Percentiles rank a stretch among this genome's conserved stretches.
Evolutionary conservation across 2,797 vertebrate species (phyloP).

Genomic region (Synaphobranchus kaupii): DNA sequence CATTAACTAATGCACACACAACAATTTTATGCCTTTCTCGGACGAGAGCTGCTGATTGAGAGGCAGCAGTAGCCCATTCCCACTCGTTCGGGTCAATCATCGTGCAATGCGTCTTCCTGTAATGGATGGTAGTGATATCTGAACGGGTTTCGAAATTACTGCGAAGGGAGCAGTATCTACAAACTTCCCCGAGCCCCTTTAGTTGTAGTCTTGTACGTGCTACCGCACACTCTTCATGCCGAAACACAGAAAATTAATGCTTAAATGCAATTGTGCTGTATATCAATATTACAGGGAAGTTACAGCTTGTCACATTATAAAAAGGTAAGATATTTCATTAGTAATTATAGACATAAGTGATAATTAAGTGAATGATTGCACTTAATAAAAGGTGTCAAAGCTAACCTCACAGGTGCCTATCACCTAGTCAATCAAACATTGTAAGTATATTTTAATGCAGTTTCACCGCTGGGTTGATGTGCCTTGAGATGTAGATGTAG

Average conservation of each 20-base stretch:
- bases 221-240: not conserved
- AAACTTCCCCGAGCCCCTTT: not conserved
- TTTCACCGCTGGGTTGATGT: not conserved
- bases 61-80: not conserved
- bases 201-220: not conserved
- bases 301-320: not conserved
- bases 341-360: constrained; percentile 1
- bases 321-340: not conserved
- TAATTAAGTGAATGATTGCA: constrained; percentile 21
- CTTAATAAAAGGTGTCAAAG: constrained; percentile 20
- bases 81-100: constrained; percentile 23
- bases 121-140: constrained; percentile 16
- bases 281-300: not conserved
- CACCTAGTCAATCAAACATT: not conserved
- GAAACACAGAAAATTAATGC: not conserved
- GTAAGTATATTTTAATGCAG: not conserved
- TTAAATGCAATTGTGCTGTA: not conserved
- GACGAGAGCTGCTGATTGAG: constrained; percentile 32
- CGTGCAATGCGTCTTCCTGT: not conserved
- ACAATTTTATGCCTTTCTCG: constrained; percentile 19
- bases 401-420: not conserved
- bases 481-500: not conserved
- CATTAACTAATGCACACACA: constrained; percentile 43
- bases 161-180: not conserved
- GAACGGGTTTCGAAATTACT: constrained; percentile 13